Percentiles rank a stretch among this genome's conserved stretches.
Evolutionary conservation across 2,797 vertebrate genomes (phyloP).

Genomic region (Cercopithecus mitis): DNA sequence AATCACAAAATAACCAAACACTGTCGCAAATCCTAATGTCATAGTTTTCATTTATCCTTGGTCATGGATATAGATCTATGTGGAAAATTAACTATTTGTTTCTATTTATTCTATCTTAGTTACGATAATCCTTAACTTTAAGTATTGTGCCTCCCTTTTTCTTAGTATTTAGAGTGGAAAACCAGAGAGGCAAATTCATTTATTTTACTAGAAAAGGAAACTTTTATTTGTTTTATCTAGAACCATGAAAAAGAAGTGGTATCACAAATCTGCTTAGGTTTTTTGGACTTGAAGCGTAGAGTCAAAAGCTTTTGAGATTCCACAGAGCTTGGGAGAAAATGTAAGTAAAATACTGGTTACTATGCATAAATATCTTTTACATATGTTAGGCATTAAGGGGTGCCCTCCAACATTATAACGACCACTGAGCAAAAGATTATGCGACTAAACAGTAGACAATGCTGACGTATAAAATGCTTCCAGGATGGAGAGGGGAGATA

Average conservation of each 20-base stretch:
- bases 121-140: neutral
- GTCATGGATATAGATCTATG: neutral
- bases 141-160: neutral
- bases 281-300: neutral
- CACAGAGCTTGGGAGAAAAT: neutral
- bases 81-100: neutral
- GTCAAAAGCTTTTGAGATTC: neutral
- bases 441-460: neutral
- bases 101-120: neutral
- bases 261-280: neutral
- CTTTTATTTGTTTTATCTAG: neutral
- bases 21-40: neutral
- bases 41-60: neutral
- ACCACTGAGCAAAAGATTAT: neutral
- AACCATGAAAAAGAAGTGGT: neutral
- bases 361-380: neutral
- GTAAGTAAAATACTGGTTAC: neutral
- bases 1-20: neutral
- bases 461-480: neutral
- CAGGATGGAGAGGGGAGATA: neutral
- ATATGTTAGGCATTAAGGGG: neutral
- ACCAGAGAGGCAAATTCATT: neutral
- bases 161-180: slow-evolving; percentile 19
- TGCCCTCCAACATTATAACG: neutral
- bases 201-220: neutral